Percentiles rank a stretch among this genome's conserved stretches.
phyloP scores from a whole-genome alignment of 2,113 vertebrate species.

The Chloropsis cyanopogon region DNA sequence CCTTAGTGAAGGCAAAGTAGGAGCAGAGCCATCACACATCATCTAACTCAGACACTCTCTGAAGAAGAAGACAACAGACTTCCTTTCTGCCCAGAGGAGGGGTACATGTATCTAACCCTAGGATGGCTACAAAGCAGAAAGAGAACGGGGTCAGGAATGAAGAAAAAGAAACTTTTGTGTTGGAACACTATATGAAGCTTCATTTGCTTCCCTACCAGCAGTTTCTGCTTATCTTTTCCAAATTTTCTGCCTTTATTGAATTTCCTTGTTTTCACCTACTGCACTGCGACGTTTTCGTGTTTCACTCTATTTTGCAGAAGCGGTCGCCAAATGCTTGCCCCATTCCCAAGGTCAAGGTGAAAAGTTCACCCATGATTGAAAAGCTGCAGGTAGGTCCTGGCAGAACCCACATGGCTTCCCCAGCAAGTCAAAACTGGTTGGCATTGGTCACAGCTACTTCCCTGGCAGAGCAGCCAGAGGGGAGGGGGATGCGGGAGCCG shows the following conservation, averaged over 20 bases:
- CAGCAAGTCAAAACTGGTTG: not conserved
- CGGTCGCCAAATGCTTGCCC: slow-evolving; percentile 48
- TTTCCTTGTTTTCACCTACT: not conserved
- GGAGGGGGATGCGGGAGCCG: not conserved
- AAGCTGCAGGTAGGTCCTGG: slow-evolving; percentile 76
- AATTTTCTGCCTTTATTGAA: not conserved
- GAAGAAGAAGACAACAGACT: not conserved
- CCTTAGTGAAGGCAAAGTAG: not conserved
- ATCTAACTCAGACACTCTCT: not conserved
- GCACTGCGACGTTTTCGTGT: not conserved
- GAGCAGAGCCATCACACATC: not conserved
- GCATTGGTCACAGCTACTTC: not conserved
- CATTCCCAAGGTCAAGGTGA: slow-evolving; percentile 74
- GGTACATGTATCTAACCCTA: not conserved
- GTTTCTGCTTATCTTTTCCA: not conserved
- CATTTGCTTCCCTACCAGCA: not conserved
- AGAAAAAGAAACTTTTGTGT: not conserved
- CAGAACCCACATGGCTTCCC: not conserved
- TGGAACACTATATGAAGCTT: not conserved
- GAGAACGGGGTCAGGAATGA: not conserved
- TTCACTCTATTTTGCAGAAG: slow-evolving; percentile 67
- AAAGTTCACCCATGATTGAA: slow-evolving; percentile 80
- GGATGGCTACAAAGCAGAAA: not conserved
- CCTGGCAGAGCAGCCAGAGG: not conserved
- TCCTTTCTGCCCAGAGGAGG: not conserved